Conservation (phyloP, 1,140 invertebrate genomes). For the Trichomalopsis sarcophagae region DNA sequence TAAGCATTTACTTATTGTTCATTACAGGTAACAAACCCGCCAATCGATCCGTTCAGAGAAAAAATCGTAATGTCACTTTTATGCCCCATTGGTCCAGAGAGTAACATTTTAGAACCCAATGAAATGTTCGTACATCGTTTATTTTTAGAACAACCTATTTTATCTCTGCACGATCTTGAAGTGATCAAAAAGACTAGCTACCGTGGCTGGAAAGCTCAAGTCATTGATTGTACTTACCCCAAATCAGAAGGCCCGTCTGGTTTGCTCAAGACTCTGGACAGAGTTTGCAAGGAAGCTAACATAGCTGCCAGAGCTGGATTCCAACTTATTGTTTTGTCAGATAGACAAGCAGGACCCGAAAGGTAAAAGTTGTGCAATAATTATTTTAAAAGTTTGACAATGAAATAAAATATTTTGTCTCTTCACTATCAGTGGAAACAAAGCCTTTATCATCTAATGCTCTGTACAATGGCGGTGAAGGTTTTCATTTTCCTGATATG, state of each 20-base stretch:
- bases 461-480: not conserved
- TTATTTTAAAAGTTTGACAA: conserved; percentile 11
- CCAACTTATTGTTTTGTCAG: conserved; percentile 93
- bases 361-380: conserved; percentile 65
- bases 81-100: conserved; percentile 93
- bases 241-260: conserved; percentile 83
- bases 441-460: not conserved
- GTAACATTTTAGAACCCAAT: conserved; percentile 94
- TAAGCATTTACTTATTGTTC: conserved; percentile 43
- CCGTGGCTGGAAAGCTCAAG: conserved; percentile 92
- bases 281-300: conserved; percentile 88
- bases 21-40: conserved; percentile 95
- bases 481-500: conserved; percentile 25
- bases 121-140: conserved; percentile 93
- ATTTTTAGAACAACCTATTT: conserved; percentile 95
- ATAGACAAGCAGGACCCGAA: conserved; percentile 84
- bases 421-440: not conserved
- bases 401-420: not conserved
- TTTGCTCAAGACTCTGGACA: conserved; percentile 85
- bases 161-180: conserved; percentile 93
- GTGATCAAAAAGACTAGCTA: conserved; percentile 90
- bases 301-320: conserved; percentile 86
- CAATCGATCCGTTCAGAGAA: conserved; percentile 99
- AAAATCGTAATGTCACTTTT: conserved; percentile 98
- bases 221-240: conserved; percentile 93